These are phyloP conservation scores for Colius striatus DNA, from an alignment of 2,113 vertebrate species.

Conservation along the genomic window DNA sequence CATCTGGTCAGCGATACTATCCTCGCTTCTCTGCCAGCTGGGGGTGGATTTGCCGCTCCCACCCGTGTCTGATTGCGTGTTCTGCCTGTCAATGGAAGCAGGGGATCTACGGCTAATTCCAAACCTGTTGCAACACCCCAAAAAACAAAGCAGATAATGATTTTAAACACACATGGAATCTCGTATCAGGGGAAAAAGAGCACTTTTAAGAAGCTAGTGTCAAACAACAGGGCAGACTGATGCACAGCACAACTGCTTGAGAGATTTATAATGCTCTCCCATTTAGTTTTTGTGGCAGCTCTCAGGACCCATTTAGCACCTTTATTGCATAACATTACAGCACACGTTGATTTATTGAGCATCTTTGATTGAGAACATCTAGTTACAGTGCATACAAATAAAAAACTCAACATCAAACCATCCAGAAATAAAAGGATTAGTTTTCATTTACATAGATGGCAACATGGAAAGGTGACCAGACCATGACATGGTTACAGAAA, in stretches of 20 bases:
- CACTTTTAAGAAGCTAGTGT: not conserved
- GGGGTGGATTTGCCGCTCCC: conserved; percentile 86
- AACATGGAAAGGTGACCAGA: not conserved
- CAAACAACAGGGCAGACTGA: not conserved
- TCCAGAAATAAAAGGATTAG: not conserved
- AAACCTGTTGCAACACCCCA: conserved; percentile 80
- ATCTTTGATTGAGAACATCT: not conserved
- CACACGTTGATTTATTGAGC: not conserved
- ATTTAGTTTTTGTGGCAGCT: not conserved
- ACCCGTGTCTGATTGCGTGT: conserved; percentile 78
- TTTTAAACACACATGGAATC: not conserved
- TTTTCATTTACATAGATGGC: not conserved
- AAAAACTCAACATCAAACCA: not conserved
- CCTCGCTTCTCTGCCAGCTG: conserved; percentile 86
- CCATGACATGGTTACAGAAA: not conserved
- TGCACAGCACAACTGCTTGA: not conserved
- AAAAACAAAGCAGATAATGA: conserved; percentile 44
- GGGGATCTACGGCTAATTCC: conserved; percentile 90
- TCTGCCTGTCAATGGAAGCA: conserved; percentile 85
- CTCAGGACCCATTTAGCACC: not conserved
- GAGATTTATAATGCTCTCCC: not conserved
- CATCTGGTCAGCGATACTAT: conserved; percentile 81
- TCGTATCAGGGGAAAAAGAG: not conserved
- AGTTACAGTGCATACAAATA: not conserved
- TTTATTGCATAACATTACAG: not conserved